phyloP scores from a whole-genome alignment of 2,888 invertebrate genomes.

The Actias luna region DNA sequence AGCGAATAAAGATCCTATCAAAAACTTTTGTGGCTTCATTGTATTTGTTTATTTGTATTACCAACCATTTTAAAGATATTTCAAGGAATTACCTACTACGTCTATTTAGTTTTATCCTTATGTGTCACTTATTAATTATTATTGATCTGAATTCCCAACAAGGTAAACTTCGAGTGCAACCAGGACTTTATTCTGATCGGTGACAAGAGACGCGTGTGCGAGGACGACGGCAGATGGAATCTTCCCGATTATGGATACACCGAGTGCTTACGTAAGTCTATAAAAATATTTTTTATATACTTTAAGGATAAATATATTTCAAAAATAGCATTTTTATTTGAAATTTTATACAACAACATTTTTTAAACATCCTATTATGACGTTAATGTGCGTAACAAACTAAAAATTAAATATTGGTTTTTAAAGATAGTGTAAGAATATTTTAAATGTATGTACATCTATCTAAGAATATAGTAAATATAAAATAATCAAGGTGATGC shows the following conservation, averaged over 20 bases:
- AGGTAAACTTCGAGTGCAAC: constrained; percentile 95
- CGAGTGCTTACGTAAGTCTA: constrained; percentile 93
- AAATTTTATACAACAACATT: too few species aligned
- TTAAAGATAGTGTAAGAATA: too few species aligned
- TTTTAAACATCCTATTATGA: too few species aligned
- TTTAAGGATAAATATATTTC: neutral
- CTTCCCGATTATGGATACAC: constrained; percentile 92
- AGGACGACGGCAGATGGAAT: constrained; percentile 91
- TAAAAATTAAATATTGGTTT: too few species aligned
- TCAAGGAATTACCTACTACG: neutral
- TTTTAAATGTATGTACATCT: too few species aligned
- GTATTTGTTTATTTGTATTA: neutral
- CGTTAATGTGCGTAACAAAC: too few species aligned
- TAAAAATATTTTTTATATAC: neutral
- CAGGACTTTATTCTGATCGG: constrained; percentile 93
- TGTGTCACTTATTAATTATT: constrained; percentile 18
- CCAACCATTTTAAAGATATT: neutral
- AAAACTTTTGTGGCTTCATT: too few species aligned
- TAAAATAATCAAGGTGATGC: too few species aligned
- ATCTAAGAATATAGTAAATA: too few species aligned
- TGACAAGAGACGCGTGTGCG: constrained; percentile 91
- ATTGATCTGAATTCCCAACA: constrained; percentile 7
- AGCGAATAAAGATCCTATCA: too few species aligned
- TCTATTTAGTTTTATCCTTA: constrained; percentile 12
- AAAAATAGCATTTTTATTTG: too few species aligned